Conservation (phyloP, 2,888 invertebrate genomes). For the Nysson spinosus region DNA sequence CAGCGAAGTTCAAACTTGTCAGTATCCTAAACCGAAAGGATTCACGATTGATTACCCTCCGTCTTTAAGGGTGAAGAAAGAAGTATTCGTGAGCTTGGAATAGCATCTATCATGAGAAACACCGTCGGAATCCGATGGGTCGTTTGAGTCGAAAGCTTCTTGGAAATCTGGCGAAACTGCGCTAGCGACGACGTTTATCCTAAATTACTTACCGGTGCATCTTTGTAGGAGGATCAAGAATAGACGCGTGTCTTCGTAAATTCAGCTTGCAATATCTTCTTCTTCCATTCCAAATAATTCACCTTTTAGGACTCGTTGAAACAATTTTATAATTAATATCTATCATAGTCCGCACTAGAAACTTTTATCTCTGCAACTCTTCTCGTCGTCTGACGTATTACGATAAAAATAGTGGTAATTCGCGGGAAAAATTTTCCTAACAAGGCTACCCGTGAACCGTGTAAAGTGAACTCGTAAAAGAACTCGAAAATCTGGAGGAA, state of each 20-base stretch:
- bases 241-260: background rate
- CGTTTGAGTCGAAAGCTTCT: conserved; percentile 22
- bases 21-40: no score
- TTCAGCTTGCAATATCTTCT: no score
- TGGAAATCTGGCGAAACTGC: conserved; percentile 16
- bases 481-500: conserved; percentile 15
- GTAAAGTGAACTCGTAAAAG: conserved; percentile 24
- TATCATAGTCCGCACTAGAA: no score
- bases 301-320: background rate
- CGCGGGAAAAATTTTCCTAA: no score
- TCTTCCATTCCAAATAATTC: no score
- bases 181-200: background rate
- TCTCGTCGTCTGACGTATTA: no score
- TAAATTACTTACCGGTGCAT: background rate
- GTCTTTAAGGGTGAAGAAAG: background rate
- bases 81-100: background rate
- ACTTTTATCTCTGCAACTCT: no score
- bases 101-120: background rate
- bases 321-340: background rate
- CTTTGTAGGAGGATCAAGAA: background rate
- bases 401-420: background rate
- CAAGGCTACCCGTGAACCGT: no score
- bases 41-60: no score
- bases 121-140: background rate
- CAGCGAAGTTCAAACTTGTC: no score